A percentile compares a stretch with the other conserved stretches of the same genome.
Evolutionary conservation across 1,140 invertebrate species (phyloP).

Genomic region (Subanguina moxae): DNA sequence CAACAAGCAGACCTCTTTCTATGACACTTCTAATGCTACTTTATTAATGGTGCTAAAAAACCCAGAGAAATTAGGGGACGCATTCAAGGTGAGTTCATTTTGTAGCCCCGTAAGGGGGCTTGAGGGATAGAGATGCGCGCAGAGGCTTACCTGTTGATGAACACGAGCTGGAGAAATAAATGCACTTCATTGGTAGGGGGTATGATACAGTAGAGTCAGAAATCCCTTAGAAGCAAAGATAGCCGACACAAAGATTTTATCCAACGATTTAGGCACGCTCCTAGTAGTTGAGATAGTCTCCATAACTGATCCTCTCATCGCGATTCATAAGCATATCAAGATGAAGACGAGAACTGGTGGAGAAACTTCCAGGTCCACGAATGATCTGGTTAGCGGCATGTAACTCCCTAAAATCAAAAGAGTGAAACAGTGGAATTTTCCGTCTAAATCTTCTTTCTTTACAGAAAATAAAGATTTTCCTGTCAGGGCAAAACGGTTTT

Average conservation of each 20-base stretch:
- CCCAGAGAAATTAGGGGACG: neutral
- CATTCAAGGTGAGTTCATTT: neutral
- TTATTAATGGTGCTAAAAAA: constrained; percentile 2
- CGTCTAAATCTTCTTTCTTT: too few relatives aligned
- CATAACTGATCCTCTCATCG: constrained; percentile 41
- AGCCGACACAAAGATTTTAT: too few relatives aligned
- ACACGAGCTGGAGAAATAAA: too few relatives aligned
- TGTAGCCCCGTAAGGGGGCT: too few relatives aligned
- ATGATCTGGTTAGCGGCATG: constrained; percentile 42
- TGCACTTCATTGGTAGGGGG: too few relatives aligned
- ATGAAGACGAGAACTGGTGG: constrained; percentile 36
- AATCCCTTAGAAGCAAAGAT: too few relatives aligned
- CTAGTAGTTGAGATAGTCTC: constrained; percentile 46
- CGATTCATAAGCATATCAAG: constrained; percentile 46
- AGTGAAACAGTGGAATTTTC: too few relatives aligned
- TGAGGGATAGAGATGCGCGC: too few relatives aligned
- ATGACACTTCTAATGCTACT: constrained; percentile 2
- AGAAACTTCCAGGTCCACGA: constrained; percentile 45
- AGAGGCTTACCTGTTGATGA: too few relatives aligned
- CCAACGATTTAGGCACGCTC: too few relatives aligned
- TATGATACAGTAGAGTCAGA: too few relatives aligned
- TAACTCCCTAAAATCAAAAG: constrained; percentile 36
- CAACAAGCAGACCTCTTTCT: constrained; percentile 15
- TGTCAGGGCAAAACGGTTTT: neutral
- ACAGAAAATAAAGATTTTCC: neutral